These are phyloP conservation scores for Plectus sambesii DNA, from an alignment of 1,140 invertebrate species.

Conservation along the genomic window DNA sequence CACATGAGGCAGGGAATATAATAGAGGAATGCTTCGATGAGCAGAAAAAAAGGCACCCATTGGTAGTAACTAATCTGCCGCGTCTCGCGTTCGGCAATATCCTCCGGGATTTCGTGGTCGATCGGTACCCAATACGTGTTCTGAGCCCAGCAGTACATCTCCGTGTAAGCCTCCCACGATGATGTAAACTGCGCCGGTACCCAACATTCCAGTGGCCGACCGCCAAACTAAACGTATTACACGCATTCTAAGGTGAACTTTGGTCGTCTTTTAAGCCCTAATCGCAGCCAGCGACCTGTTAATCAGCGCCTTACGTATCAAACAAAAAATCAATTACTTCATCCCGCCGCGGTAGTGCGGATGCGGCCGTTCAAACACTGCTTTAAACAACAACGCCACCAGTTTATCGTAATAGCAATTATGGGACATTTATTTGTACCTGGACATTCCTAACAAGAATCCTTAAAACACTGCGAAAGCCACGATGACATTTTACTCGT, in stretches of 20 bases:
- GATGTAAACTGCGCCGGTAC: conserved; percentile 42
- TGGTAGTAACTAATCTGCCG: conserved; percentile 51
- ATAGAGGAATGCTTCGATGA: conserved; percentile 38
- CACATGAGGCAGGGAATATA: conserved; percentile 44
- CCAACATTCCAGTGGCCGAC: conserved; percentile 44
- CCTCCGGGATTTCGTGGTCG: conserved; percentile 42
- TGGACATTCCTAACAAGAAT: too few relatives aligned
- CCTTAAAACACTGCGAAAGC: too few relatives aligned
- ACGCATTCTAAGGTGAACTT: neutral
- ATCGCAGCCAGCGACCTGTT: too few relatives aligned
- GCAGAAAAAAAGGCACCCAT: conserved; percentile 48
- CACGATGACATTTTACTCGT: too few relatives aligned
- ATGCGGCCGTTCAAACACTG: too few relatives aligned
- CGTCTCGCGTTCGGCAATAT: conserved; percentile 42
- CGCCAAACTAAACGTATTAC: conserved; percentile 43
- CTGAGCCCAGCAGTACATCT: conserved; percentile 46
- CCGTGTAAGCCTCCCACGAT: conserved; percentile 46
- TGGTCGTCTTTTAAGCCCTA: too few relatives aligned
- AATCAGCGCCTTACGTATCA: too few relatives aligned
- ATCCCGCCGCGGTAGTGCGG: too few relatives aligned
- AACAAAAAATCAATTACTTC: too few relatives aligned
- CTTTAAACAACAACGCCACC: too few relatives aligned
- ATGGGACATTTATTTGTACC: too few relatives aligned
- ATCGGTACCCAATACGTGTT: conserved; percentile 46
- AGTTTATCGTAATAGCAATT: too few relatives aligned